Evolutionary conservation across 2,888 invertebrate genomes (phyloP).

Genomic region (Gymnoscelis rufifasciata): DNA sequence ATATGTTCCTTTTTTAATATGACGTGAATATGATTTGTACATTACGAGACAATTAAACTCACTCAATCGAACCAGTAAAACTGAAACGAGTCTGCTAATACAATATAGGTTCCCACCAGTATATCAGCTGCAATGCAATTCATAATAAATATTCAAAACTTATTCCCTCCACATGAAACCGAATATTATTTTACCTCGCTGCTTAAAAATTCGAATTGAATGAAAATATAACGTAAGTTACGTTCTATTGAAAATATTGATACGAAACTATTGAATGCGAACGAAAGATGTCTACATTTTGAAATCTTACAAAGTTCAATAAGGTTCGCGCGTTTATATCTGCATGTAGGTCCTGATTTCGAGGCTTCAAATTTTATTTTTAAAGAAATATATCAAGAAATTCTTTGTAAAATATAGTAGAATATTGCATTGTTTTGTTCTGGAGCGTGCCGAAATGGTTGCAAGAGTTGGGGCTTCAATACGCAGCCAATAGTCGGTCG

Average conservation of each 20-base stretch:
- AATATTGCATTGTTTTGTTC: too few relatives aligned
- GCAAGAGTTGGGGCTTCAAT: not conserved
- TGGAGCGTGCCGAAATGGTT: not conserved
- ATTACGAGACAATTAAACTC: too few relatives aligned
- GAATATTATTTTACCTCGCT: constrained; percentile 1
- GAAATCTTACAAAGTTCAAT: constrained; percentile 3
- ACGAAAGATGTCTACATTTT: constrained; percentile 1
- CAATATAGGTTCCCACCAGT: too few relatives aligned
- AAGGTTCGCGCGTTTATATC: not conserved
- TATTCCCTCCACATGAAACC: not conserved
- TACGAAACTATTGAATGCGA: not conserved
- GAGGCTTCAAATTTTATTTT: too few relatives aligned
- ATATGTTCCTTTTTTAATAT: too few relatives aligned
- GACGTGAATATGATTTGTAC: too few relatives aligned
- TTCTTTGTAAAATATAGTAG: too few relatives aligned
- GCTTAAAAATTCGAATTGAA: not conserved
- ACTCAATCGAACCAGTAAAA: too few relatives aligned
- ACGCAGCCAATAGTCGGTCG: constrained; percentile 16
- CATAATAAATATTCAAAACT: not conserved
- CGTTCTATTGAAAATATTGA: not conserved
- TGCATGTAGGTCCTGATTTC: not conserved
- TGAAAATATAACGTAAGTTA: not conserved
- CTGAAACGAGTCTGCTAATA: too few relatives aligned
- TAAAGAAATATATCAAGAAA: too few relatives aligned
- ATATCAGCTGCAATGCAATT: not conserved